These are phyloP conservation scores for Heliocidaris erythrogramma DNA, from an alignment of 35 echinoderm and acorn worm species.

Conservation along the genomic window DNA sequence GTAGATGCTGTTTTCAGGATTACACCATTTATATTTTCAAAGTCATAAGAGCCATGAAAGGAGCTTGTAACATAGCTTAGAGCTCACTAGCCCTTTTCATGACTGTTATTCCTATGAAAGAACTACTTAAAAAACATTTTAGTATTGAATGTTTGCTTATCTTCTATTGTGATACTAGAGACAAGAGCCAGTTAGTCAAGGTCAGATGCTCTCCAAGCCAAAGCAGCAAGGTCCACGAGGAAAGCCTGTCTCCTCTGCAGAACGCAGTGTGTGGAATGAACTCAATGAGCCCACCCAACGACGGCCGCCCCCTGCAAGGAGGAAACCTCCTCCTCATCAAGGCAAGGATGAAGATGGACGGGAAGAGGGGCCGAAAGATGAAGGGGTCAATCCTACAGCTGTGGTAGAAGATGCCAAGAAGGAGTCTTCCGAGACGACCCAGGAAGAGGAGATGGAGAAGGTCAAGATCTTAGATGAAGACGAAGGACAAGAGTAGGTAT, in stretches of 20 bases:
- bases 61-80: not conserved
- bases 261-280: not conserved
- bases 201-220: conserved; percentile 62
- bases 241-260: not conserved
- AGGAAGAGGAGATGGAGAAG: conserved; percentile 25
- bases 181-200: conserved; percentile 24
- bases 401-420: not conserved
- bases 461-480: not conserved
- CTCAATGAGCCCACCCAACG: conserved; percentile 28
- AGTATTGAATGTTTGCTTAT: not conserved
- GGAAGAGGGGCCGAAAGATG: not conserved
- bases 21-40: too few relatives aligned
- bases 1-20: too few relatives aligned
- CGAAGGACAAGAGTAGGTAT: not conserved
- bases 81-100: too few relatives aligned
- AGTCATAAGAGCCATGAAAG: not conserved
- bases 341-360: not conserved
- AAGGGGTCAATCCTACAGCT: not conserved
- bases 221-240: not conserved
- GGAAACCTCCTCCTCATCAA: not conserved
- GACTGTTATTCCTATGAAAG: too few relatives aligned
- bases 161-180: not conserved
- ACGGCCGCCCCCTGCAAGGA: conserved; percentile 14
- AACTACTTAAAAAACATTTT: too few relatives aligned
- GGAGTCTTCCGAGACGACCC: not conserved